These are phyloP conservation scores for Stylophora pistillata DNA, from an alignment of 64 coral and sea anemone genomes.

Conservation along the genomic window DNA sequence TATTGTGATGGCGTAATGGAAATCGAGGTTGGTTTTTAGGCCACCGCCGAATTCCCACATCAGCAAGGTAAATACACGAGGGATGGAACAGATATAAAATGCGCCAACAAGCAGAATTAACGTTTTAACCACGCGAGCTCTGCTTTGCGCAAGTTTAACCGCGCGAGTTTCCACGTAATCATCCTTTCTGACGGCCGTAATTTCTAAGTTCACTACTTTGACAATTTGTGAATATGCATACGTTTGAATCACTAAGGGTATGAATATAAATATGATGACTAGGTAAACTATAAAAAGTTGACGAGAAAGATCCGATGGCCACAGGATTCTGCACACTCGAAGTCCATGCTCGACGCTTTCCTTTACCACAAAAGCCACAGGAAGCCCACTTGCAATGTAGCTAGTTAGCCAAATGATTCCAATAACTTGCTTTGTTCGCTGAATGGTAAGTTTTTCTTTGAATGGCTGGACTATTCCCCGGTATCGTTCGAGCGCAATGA, in stretches of 20 bases:
- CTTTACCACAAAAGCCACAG: conserved; percentile 24
- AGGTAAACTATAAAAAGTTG: conserved; percentile 65
- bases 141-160: not conserved
- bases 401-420: conserved; percentile 57
- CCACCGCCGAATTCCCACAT: conserved; percentile 43
- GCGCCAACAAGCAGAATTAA: conserved; percentile 64
- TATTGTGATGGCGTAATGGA: conserved; percentile 53
- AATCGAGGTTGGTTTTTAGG: not conserved
- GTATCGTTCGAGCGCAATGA: conserved; percentile 84
- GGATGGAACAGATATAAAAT: conserved; percentile 80
- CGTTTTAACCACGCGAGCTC: conserved; percentile 76
- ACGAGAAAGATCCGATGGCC: conserved; percentile 24
- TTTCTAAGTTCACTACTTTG: conserved; percentile 34
- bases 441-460: conserved; percentile 58
- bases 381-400: conserved; percentile 57
- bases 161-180: not conserved
- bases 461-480: conserved; percentile 84
- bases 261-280: conserved; percentile 36
- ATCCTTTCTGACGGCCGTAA: conserved; percentile 18
- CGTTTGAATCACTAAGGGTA: conserved; percentile 66
- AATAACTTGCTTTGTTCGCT: conserved; percentile 67
- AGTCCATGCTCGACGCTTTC: not conserved
- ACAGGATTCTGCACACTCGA: not conserved
- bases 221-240: conserved; percentile 72
- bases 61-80: conserved; percentile 71